Base-by-base conservation (phyloP, 2,888 invertebrate genomes). In the Gari tellinella region DNA sequence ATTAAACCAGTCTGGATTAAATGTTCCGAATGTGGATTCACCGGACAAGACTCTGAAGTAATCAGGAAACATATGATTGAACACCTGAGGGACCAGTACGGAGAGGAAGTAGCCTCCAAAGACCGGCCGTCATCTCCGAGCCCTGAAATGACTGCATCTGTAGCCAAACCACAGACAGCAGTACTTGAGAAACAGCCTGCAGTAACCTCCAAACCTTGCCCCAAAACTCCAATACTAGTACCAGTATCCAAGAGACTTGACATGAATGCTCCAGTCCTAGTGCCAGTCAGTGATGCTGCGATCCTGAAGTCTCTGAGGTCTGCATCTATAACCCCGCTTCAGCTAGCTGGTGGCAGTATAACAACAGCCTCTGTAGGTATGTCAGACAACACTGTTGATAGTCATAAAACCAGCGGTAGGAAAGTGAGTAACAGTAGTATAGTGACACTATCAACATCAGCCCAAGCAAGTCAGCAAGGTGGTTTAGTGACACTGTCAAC, bases 11-110 rank as follows among this genome's bases (percentile, higher is more conserved):
- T 89, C 10, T 82, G 86, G 60, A 82, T 90, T 26, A 89, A 90
- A 67, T 91, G 90, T 68, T 85, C 90, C 0, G 90, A 87, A 62
- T 91, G 91, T 83, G 90, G 91, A 12, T 90, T 88, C 74, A 84
- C 86, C 4, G 86, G 88, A 10, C 75, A 80, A 19, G 82, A 85
- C 26, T 80, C 84, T 10, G 84, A 86, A 23, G 61, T 79, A 1
- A 85, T 91, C 69, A 83, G 81, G 60, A 68, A 82, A 17, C 91
- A 91, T 61, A 87, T 90, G 88, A 81, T 86, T 69, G 74, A 80
- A 12, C 90, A 90, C 61, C 75, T 89, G 15, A 31, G 31, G 10
- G 31, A 31, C 4, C 31, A 31, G 31, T 31, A 31, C 10, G 48
- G 48, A 21, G 48, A 48, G 46, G 48, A 48, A 14, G 37, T 48